These are phyloP conservation scores for Drosophila orosa DNA, from an alignment of 1,140 invertebrate genomes.

Conservation along the genomic window DNA sequence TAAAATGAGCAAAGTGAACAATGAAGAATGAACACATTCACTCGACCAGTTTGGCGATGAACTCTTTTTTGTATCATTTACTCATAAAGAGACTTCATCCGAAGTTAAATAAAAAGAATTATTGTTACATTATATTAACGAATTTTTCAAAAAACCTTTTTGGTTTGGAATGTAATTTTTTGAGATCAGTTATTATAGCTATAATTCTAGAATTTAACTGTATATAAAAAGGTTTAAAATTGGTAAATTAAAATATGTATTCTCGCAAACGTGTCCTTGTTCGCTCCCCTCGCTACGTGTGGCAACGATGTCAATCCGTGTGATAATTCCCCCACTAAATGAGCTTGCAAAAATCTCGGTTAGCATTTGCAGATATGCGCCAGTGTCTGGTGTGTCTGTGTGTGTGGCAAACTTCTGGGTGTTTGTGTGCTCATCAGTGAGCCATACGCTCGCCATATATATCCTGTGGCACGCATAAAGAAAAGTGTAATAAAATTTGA, in stretches of 20 bases:
- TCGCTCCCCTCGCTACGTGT: neutral
- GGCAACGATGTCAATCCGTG: constrained; percentile 35
- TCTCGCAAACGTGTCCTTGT: neutral
- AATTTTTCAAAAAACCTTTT: too few relatives aligned
- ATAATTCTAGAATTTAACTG: too few relatives aligned
- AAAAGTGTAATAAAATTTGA: constrained; percentile 84
- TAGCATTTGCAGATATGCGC: constrained; percentile 25
- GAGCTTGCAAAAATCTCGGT: constrained; percentile 43
- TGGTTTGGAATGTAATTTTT: neutral
- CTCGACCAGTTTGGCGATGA: too few relatives aligned
- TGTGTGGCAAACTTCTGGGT: constrained; percentile 28
- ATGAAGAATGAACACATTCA: too few relatives aligned
- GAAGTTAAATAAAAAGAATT: too few relatives aligned
- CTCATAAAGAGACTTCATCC: too few relatives aligned
- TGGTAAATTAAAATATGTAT: neutral
- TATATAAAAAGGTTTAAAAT: neutral
- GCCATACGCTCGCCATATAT: constrained; percentile 81
- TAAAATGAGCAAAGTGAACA: too few relatives aligned
- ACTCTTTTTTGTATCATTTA: too few relatives aligned
- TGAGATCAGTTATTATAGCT: neutral
- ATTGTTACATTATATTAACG: too few relatives aligned
- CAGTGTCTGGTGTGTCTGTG: constrained; percentile 16
- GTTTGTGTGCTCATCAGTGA: constrained; percentile 74
- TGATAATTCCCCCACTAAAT: constrained; percentile 42
- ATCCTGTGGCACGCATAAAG: constrained; percentile 83